Percentiles rank a stretch among this genome's conserved stretches.
Evolutionary conservation across 2,797 vertebrate species (phyloP).

Genomic region (Gymnodraco acuticeps): DNA sequence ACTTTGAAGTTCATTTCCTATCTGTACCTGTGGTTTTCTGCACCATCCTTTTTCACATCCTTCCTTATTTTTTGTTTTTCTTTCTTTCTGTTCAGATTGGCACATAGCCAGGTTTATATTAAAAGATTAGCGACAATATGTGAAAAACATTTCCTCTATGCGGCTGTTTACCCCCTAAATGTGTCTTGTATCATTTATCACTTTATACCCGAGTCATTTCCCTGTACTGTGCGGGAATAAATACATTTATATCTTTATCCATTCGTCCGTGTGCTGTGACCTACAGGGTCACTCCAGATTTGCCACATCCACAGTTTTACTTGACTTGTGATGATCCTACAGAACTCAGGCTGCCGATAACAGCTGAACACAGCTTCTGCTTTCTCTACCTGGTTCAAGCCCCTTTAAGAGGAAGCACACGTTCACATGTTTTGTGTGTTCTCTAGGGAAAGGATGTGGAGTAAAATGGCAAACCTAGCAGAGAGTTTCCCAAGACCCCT

Average conservation of each 20-base stretch:
- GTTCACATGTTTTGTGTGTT: conserved; percentile 51
- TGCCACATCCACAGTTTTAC: conserved; percentile 53
- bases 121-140: neutral
- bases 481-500: conserved; percentile 65
- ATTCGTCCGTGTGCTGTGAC: conserved; percentile 14
- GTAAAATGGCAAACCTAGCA: conserved; percentile 57
- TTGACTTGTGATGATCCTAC: conserved; percentile 67
- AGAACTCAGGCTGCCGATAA: conserved; percentile 48
- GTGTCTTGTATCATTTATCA: conserved; percentile 29
- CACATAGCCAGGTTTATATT: neutral
- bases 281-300: conserved; percentile 40
- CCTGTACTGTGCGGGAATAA: conserved; percentile 21
- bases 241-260: conserved; percentile 31
- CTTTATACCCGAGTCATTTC: conserved; percentile 42
- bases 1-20: conserved; percentile 56
- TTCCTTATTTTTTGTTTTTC: neutral
- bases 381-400: conserved; percentile 63
- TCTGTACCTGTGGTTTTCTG: conserved; percentile 36
- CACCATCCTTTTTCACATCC: conserved; percentile 10
- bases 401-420: conserved; percentile 63
- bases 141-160: neutral
- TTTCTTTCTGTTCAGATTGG: neutral
- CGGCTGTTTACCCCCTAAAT: neutral
- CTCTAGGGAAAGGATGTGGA: conserved; percentile 64
- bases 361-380: conserved; percentile 60